Percentiles rank a stretch among this genome's conserved stretches.
Conservation (phyloP, 2,113 vertebrate genomes). For the Gambusia holbrooki region DNA sequence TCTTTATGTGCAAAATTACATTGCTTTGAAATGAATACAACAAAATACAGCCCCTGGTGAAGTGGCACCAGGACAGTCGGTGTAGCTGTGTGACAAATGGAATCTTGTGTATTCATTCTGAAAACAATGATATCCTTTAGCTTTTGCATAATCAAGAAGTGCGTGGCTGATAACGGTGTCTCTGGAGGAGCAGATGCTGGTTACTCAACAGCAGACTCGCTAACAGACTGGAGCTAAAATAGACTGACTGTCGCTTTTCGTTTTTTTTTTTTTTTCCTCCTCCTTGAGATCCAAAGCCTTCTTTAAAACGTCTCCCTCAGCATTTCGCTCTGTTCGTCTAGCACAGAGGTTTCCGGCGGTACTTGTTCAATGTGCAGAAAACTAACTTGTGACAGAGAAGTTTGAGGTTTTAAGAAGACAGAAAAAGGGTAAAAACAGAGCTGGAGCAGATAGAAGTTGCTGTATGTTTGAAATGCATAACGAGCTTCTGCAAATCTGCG, state of each 20-base stretch:
- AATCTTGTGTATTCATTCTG: constrained; percentile 43
- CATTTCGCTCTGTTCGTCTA: constrained; percentile 69
- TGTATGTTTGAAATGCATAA: not conserved
- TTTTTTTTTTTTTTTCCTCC: constrained; percentile 51
- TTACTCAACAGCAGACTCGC: constrained; percentile 78
- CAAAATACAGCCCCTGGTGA: not conserved
- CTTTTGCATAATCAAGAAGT: constrained; percentile 71
- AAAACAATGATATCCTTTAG: constrained; percentile 55
- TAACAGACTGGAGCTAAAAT: constrained; percentile 76
- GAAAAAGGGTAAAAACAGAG: constrained; percentile 33
- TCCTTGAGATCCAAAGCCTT: constrained; percentile 70
- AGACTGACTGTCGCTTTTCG: constrained; percentile 61
- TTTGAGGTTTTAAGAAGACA: constrained; percentile 50
- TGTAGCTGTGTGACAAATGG: constrained; percentile 7
- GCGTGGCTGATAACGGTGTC: constrained; percentile 57
- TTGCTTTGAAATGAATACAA: not conserved
- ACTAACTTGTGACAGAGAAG: constrained; percentile 52
- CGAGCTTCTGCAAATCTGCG: not conserved
- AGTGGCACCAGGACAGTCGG: not conserved
- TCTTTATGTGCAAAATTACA: constrained; percentile 44
- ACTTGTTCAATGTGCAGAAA: constrained; percentile 77
- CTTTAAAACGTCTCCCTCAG: constrained; percentile 75
- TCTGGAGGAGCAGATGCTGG: constrained; percentile 70
- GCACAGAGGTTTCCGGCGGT: constrained; percentile 71
- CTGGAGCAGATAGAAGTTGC: not conserved